phyloP scores from a whole-genome alignment of 2,797 vertebrate genomes.

The Dipus sagitta region DNA sequence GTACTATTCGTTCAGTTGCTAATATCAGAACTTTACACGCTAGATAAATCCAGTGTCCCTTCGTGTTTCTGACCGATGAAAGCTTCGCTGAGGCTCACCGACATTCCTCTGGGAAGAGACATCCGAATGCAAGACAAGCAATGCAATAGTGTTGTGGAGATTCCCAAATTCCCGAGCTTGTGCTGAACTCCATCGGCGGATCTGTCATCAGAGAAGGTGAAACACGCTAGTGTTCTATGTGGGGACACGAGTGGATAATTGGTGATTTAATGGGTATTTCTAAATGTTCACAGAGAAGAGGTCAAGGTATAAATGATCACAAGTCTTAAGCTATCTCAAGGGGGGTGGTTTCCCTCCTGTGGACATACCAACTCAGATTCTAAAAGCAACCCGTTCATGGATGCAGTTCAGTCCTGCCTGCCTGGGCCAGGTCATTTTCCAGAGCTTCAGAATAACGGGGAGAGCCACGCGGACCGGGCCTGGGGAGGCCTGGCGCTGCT shows the following conservation, averaged over 20 bases:
- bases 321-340: slow-evolving; percentile 5
- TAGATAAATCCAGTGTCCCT: not conserved
- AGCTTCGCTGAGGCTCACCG: slow-evolving; percentile 86
- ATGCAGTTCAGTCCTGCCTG: not conserved
- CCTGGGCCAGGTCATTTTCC: not conserved
- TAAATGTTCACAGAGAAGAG: not conserved
- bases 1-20: not conserved
- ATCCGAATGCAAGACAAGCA: slow-evolving; percentile 96
- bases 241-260: not conserved
- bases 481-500: not conserved
- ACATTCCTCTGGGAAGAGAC: slow-evolving; percentile 93
- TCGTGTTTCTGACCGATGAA: not conserved
- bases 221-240: not conserved
- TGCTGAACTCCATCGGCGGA: slow-evolving; percentile 98
- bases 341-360: not conserved
- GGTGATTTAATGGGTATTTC: not conserved
- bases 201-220: slow-evolving; percentile 87
- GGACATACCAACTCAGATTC: not conserved
- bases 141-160: slow-evolving; percentile 96
- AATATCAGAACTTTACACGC: not conserved
- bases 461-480: not conserved
- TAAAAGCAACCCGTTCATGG: not conserved
- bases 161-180: slow-evolving; percentile 98
- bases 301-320: not conserved
- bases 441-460: not conserved